Evolutionary conservation across 2,113 vertebrate genomes (phyloP), one percentile per base, ranked within the genome.

Genomic region (Mesitornis unicolor): DNA sequence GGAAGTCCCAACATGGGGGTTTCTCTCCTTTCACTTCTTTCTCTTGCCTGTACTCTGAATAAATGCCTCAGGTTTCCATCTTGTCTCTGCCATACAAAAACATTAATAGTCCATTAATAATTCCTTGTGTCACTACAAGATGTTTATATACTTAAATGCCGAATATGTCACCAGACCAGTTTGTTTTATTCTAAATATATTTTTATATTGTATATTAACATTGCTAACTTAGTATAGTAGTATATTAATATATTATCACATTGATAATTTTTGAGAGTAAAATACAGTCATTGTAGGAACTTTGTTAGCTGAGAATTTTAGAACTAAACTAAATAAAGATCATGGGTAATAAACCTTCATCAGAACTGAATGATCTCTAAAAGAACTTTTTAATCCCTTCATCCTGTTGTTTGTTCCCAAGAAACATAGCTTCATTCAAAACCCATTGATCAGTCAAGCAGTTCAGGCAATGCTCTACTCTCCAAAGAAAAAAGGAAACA

Each of bases 401-500:
- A 56, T 91, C 61, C 48, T 87, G 33, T 25, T 75, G 43, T 79
- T 48, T 59, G 64, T 56, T 92, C 89, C 92, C 50, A 91, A 92
- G 87, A 96, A 97, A 65, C 19, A 40, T 33, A 64, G 43, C 29
- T 95, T 81, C 85, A 59, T 91, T 91, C 87, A 82, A 87, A 89
- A 57, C 53, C 64, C 68, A 89, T 77, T 90, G 61, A 94, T 89
- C 90, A 89, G 63, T 74, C 12, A 4, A 69, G 45, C 56, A 81
- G 45, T 75, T 92, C 69, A 76, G 89, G 76, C 65, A 91, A 71
- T 54, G 51, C 53, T 91, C 61, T 36, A 29, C 73, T 96, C 76
- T 88, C 64, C 78, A 76, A 93, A 96, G 87, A 71, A 93, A 89
- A 71, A 93, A 89, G 68, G 76, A 89, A 88, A 74, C 59, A 48